Evolutionary conservation across 2,797 vertebrate species (phyloP).

Genomic region (Peromyscus eremicus): DNA sequence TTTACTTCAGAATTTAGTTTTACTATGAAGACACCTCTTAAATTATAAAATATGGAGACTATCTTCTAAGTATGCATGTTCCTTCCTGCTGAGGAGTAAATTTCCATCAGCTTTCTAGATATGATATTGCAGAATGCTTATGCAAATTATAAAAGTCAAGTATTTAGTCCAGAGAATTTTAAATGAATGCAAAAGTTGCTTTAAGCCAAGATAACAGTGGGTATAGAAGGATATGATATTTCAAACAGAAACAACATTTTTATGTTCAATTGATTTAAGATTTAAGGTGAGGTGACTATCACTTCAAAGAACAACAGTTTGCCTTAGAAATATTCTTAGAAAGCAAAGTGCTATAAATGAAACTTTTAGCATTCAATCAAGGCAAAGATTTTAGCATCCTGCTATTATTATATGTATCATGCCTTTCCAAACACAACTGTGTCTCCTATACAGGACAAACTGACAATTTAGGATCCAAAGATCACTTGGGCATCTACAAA

Average conservation of each 20-base stretch:
- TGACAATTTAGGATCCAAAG: not conserved
- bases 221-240: not conserved
- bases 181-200: not conserved
- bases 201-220: not conserved
- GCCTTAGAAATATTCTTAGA: not conserved
- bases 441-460: not conserved
- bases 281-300: not conserved
- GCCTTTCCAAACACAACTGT: not conserved
- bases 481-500: not conserved
- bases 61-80: not conserved
- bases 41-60: not conserved
- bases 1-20: not conserved
- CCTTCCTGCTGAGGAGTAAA: not conserved
- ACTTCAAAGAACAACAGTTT: not conserved
- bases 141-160: not conserved
- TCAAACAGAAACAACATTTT: not conserved
- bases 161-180: not conserved
- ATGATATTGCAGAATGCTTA: conserved; percentile 1
- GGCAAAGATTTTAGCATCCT: not conserved
- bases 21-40: not conserved
- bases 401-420: not conserved
- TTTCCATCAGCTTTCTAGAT: not conserved
- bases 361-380: not conserved
- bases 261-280: not conserved
- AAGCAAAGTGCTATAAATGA: not conserved